Conservation (phyloP, 2,113 vertebrate species). For the Ammodytes dubius region DNA sequence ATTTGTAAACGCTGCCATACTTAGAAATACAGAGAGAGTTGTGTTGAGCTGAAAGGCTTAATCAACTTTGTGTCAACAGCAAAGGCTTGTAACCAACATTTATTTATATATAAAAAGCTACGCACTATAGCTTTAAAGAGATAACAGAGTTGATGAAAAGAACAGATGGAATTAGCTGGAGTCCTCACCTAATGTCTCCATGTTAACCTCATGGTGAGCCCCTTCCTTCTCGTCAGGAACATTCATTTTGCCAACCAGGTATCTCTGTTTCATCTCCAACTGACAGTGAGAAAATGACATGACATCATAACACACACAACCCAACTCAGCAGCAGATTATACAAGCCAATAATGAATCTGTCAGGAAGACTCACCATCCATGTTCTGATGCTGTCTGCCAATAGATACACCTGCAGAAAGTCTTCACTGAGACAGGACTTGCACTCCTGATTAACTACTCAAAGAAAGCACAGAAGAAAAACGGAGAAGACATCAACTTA, state of each 20-base stretch:
- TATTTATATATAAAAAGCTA: no score
- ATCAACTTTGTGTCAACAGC: no score
- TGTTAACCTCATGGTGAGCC: conserved; percentile 86
- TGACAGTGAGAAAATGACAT: conserved; percentile 69
- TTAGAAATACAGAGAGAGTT: no score
- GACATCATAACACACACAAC: not conserved
- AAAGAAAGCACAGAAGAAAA: conserved; percentile 12
- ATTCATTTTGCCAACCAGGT: conserved; percentile 85
- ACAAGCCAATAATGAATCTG: not conserved
- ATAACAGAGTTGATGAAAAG: not conserved
- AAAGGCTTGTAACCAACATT: no score
- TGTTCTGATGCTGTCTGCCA: conserved; percentile 95
- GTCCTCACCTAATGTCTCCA: conserved; percentile 91
- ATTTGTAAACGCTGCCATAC: no score
- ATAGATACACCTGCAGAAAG: conserved; percentile 90
- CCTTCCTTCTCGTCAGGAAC: conserved; percentile 84
- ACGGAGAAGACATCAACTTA: not conserved
- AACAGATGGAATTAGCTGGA: not conserved
- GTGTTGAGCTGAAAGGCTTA: no score
- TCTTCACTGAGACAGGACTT: conserved; percentile 89
- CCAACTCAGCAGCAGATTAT: conserved; percentile 2
- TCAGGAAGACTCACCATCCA: conserved; percentile 92
- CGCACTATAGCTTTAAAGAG: not conserved
- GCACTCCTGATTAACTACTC: conserved; percentile 89
- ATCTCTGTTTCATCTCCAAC: conserved; percentile 98